phyloP scores from a whole-genome alignment of 2,888 invertebrate species.

The Polyommatus iphigenia region DNA sequence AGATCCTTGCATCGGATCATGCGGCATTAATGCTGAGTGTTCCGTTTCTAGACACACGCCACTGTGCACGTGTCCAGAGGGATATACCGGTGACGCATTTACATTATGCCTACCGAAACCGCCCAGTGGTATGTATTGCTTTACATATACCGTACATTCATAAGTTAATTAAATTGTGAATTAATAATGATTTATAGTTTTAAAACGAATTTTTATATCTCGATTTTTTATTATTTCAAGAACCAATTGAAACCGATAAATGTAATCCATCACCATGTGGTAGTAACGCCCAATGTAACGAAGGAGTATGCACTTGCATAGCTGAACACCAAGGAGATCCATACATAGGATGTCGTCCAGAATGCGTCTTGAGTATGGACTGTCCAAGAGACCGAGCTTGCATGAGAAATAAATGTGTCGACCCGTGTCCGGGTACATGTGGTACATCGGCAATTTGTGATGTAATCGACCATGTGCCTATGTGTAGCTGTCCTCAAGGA shows the following conservation, averaged over 20 bases:
- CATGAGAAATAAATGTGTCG: slow-evolving; percentile 83
- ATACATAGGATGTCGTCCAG: slow-evolving; percentile 84
- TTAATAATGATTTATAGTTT: not conserved
- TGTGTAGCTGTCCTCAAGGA: slow-evolving; percentile 85
- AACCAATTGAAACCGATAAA: slow-evolving; percentile 55
- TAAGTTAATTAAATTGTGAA: not conserved
- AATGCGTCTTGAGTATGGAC: slow-evolving; percentile 85
- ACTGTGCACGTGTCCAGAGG: slow-evolving; percentile 85
- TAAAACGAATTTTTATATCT: not conserved
- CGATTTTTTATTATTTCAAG: slow-evolving; percentile 46
- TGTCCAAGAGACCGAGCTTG: slow-evolving; percentile 84
- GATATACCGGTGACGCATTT: slow-evolving; percentile 85
- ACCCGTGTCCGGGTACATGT: slow-evolving; percentile 87
- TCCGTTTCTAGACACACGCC: slow-evolving; percentile 86
- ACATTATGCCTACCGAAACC: slow-evolving; percentile 69
- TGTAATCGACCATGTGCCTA: slow-evolving; percentile 85
- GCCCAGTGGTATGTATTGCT: slow-evolving; percentile 57
- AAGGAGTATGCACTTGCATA: slow-evolving; percentile 81
- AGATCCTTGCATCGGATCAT: slow-evolving; percentile 86
- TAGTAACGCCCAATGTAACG: slow-evolving; percentile 78
- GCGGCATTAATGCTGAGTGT: slow-evolving; percentile 82
- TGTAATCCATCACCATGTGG: slow-evolving; percentile 86
- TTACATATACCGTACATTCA: not conserved
- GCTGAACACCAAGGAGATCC: slow-evolving; percentile 85
- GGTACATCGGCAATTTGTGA: slow-evolving; percentile 85